Percentiles rank a stretch among this genome's conserved stretches.
Evolutionary conservation across 2,797 vertebrate genomes (phyloP).

Genomic region (Neoniphon sammara): DNA sequence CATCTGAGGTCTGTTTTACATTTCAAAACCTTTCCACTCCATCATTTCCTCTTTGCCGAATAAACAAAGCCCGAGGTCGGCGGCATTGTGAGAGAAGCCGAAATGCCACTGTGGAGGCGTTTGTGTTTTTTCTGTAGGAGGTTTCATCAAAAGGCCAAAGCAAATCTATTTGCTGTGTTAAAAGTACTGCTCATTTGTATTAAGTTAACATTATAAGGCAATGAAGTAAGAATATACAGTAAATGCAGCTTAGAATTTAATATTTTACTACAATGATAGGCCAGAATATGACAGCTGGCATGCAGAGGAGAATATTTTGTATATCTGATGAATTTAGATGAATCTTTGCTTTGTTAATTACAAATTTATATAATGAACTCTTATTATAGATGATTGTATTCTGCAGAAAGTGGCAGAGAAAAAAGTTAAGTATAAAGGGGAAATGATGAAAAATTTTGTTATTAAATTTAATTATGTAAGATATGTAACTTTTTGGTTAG

Average conservation of each 20-base stretch:
- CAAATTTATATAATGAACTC: neutral
- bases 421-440: neutral
- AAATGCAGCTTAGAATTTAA: conserved; percentile 2
- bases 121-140: conserved; percentile 27
- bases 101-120: conserved; percentile 52
- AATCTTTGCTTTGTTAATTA: neutral
- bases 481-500: neutral
- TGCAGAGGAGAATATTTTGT: neutral
- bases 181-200: conserved; percentile 11
- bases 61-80: conserved; percentile 66
- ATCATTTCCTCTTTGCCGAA: conserved; percentile 67
- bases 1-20: conserved; percentile 61
- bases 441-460: conserved; percentile 1
- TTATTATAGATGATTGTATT: neutral
- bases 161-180: conserved; percentile 22
- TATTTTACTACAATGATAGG: neutral
- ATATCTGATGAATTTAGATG: neutral
- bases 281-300: neutral
- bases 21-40: conserved; percentile 63
- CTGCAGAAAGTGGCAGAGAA: neutral
- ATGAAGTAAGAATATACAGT: neutral
- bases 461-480: conserved; percentile 3
- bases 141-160: conserved; percentile 21
- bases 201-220: conserved; percentile 6
- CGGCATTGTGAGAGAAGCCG: conserved; percentile 45